phyloP scores from a whole-genome alignment of 1,140 invertebrate genomes.

The Cepaea nemoralis region DNA sequence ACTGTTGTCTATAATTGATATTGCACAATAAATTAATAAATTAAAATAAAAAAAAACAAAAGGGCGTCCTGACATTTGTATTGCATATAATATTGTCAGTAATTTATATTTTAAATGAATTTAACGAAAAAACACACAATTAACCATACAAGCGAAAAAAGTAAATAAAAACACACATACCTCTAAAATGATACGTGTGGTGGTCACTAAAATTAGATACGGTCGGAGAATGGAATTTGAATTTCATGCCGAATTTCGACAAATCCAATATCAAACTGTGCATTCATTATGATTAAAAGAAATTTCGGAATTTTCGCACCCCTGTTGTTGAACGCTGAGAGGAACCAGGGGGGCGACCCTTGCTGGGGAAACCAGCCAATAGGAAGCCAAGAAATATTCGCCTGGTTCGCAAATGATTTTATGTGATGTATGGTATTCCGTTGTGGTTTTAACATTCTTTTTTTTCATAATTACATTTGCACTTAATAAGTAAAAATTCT shows the following conservation, averaged over 20 bases:
- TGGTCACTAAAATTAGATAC: neutral
- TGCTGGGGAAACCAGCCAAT: neutral
- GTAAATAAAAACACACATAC: neutral
- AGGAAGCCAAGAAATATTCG: slow-evolving; percentile 20
- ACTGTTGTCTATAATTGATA: too few species aligned
- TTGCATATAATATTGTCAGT: too few species aligned
- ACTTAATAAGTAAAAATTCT: too few species aligned
- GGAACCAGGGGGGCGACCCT: neutral
- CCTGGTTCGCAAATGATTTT: neutral
- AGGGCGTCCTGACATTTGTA: too few species aligned
- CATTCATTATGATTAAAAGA: slow-evolving; percentile 19
- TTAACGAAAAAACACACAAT: too few species aligned
- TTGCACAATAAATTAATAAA: too few species aligned
- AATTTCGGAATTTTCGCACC: slow-evolving; percentile 21
- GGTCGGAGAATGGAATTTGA: slow-evolving; percentile 1
- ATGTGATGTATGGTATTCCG: neutral
- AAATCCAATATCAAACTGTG: slow-evolving; percentile 29
- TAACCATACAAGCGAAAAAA: too few species aligned
- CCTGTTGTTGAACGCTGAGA: neutral
- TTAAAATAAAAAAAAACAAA: too few species aligned
- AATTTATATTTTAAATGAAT: too few species aligned
- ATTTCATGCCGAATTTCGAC: slow-evolving; percentile 36
- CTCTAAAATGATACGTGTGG: neutral
- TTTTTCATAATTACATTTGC: too few species aligned
- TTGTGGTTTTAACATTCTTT: too few species aligned